These are phyloP conservation scores for Plagodis pulveraria DNA, from an alignment of 2,888 invertebrate species.

Conservation along the genomic window DNA sequence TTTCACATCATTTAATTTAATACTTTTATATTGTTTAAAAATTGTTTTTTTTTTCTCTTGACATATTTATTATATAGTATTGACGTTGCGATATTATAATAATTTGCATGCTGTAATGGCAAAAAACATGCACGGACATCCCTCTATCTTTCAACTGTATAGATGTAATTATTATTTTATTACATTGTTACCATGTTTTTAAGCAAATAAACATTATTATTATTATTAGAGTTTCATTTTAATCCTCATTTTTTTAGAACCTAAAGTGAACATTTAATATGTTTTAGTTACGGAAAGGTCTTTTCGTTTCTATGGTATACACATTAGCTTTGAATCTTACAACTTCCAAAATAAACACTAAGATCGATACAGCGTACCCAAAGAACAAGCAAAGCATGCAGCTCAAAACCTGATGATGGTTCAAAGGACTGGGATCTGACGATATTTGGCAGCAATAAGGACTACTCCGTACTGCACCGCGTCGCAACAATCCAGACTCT, in stretches of 20 bases:
- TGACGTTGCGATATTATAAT: no score
- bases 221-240: slow-evolving; percentile 31
- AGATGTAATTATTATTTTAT: no score
- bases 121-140: no score
- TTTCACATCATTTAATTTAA: no score
- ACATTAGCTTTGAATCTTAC: slow-evolving; percentile 42
- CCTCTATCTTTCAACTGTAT: no score
- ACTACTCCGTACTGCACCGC: slow-evolving; percentile 46
- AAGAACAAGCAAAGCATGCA: slow-evolving; percentile 58
- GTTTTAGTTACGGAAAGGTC: slow-evolving; percentile 18
- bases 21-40: no score
- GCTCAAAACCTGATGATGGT: slow-evolving; percentile 57
- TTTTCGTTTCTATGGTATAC: slow-evolving; percentile 39
- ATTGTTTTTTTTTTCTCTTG: no score
- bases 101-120: no score
- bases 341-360: slow-evolving; percentile 57
- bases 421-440: slow-evolving; percentile 60
- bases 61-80: no score
- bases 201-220: slow-evolving; percentile 43
- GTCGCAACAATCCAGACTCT: slow-evolving; percentile 63
- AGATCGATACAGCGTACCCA: slow-evolving; percentile 53
- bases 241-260: background rate
- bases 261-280: background rate
- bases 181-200: no score
- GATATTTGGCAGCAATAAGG: slow-evolving; percentile 37